Evolutionary conservation across 1,140 invertebrate genomes (phyloP).

Genomic region (Brevipalpus yothersi): DNA sequence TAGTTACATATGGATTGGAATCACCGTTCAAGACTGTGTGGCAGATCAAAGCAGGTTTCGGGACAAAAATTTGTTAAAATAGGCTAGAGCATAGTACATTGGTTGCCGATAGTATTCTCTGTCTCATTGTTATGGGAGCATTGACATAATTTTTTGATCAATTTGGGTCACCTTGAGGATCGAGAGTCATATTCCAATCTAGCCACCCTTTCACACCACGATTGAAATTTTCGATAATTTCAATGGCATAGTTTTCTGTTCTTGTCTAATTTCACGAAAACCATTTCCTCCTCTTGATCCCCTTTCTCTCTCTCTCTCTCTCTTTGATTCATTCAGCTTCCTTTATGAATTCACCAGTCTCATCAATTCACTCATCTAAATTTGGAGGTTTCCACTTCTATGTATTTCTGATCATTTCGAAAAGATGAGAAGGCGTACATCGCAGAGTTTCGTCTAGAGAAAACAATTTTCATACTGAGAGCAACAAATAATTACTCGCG

Average conservation of each 20-base stretch:
- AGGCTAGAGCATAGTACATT: slow-evolving; percentile 28
- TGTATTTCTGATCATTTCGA: too few species aligned
- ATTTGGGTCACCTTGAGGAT: slow-evolving; percentile 24
- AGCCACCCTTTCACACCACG: slow-evolving; percentile 22
- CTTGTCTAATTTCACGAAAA: slow-evolving; percentile 5
- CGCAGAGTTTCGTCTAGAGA: too few species aligned
- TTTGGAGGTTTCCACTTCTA: too few species aligned
- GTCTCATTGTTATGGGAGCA: slow-evolving; percentile 20
- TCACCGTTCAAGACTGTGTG: neutral
- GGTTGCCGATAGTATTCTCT: slow-evolving; percentile 28
- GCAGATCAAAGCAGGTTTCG: neutral
- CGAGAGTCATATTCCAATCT: slow-evolving; percentile 28
- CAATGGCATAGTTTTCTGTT: slow-evolving; percentile 5
- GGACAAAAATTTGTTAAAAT: slow-evolving; percentile 18
- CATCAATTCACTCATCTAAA: too few species aligned
- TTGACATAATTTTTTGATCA: slow-evolving; percentile 25
- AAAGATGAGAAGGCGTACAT: too few species aligned
- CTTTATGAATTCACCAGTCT: too few species aligned
- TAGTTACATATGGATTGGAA: neutral
- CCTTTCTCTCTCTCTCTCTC: too few species aligned
- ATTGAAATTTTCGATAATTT: slow-evolving; percentile 15
- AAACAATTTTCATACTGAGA: too few species aligned
- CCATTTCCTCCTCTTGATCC: too few species aligned
- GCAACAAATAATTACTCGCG: too few species aligned
- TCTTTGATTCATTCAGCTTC: too few species aligned